Base-by-base conservation (phyloP, 2,888 invertebrate species). In the Ochropleura leucogaster region DNA sequence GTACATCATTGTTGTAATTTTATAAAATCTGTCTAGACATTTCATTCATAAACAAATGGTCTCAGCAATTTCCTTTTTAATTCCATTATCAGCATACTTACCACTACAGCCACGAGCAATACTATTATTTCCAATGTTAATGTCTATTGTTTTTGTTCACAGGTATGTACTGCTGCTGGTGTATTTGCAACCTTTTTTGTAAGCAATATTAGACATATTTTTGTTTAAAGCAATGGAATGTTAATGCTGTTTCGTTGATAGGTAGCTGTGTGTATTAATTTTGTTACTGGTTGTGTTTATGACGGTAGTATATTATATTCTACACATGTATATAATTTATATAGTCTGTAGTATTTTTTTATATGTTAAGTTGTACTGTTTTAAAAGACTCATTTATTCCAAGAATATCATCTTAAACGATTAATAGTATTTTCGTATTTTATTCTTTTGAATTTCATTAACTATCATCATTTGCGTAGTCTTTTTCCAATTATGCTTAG, bases 131-230 rank as follows among this genome's bases (percentile, higher is more conserved):
- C 74, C 74, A 3, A 68, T 77, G 42, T 69, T 80, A 84, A 84
- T 69, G 4, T 74, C 30, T 46, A 75, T 77, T 83, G 63, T 79
- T 75, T 85, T 79, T 70, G 53, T 85, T 87, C 78, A 47, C 86
- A 87, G 86, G 86, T 86, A 87, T 42, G 74, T 74, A 46, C 71
- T 20, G 10, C 12, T 46, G 59, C 12, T 46, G 59, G 20, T 62
- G 68, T 64, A 14, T 59, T 46, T 53, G 47, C 64, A 65, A 67
- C 71, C 14, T 44, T 14, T 80, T 71, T 64, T 51, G 79, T 75
- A 73, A 82, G 79, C 75, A 51, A 77, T 20, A 77, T 51, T 44
- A 51, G 47, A 59, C 55, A 59, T 68, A 63, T 66, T 72, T 80
- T 65, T 77, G 67, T 67, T 4, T 68, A 18, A 65, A 72, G 30